Percentiles rank a stretch among this genome's conserved stretches.
phyloP scores from a whole-genome alignment of 1,140 invertebrate genomes.

The Drosophila santomea region DNA sequence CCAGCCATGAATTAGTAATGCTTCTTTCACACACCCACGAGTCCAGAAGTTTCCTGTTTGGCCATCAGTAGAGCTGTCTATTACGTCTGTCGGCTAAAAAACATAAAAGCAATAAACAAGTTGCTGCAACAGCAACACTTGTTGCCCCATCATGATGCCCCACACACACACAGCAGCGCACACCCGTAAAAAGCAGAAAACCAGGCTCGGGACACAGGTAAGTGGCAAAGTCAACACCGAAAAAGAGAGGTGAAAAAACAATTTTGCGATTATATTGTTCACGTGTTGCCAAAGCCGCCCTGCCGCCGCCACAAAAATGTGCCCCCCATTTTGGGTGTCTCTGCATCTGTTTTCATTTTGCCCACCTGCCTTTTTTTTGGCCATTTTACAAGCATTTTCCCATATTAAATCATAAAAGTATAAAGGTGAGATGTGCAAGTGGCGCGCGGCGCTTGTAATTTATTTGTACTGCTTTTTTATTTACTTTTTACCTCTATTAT shows the following conservation, averaged over 20 bases:
- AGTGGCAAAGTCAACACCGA: constrained; percentile 48
- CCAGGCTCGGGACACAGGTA: constrained; percentile 43
- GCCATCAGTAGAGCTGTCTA: constrained; percentile 18
- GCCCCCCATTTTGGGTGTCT: constrained; percentile 15
- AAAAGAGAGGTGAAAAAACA: constrained; percentile 29
- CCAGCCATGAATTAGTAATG: neutral
- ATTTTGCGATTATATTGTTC: constrained; percentile 61
- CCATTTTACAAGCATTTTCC: constrained; percentile 50
- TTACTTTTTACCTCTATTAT: constrained; percentile 52
- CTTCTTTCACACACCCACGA: neutral
- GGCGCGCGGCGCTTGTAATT: constrained; percentile 37
- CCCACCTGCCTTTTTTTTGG: constrained; percentile 22
- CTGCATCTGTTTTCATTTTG: constrained; percentile 43
- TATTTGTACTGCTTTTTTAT: constrained; percentile 36
- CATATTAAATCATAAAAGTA: constrained; percentile 63
- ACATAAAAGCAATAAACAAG: constrained; percentile 36
- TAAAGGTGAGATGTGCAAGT: constrained; percentile 42
- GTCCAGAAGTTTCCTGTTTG: constrained; percentile 1
- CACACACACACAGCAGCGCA: constrained; percentile 3
- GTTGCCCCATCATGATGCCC: constrained; percentile 46
- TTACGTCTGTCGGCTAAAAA: constrained; percentile 13
- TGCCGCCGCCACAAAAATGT: constrained; percentile 3
- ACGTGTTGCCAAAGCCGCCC: constrained; percentile 37
- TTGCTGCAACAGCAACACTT: constrained; percentile 47
- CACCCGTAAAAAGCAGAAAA: constrained; percentile 4